A percentile compares a stretch with the other conserved stretches of the same genome.
These are phyloP conservation scores for Pangasius mekongensis DNA, from an alignment of 2,797 vertebrate species.

Conservation along the genomic window DNA sequence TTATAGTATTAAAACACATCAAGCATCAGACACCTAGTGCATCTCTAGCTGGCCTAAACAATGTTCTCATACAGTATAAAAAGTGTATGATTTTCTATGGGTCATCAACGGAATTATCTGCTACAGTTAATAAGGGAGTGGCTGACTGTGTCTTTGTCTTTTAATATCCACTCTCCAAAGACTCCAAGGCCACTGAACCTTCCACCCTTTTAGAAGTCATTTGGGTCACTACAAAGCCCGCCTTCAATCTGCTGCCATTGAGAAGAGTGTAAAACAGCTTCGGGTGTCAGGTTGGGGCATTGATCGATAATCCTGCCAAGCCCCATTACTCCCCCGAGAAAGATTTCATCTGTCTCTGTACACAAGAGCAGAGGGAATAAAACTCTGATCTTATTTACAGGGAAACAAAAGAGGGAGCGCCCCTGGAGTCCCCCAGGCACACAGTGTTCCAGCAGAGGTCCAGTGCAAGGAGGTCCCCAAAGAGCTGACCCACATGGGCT, in stretches of 20 bases:
- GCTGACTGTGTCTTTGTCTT: background rate
- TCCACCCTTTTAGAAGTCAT: conserved; percentile 3
- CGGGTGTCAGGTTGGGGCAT: conserved; percentile 48
- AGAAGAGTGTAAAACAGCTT: conserved; percentile 38
- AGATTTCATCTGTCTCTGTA: conserved; percentile 68
- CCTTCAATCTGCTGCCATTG: conserved; percentile 45
- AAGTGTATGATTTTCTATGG: background rate
- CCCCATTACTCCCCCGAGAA: conserved; percentile 71
- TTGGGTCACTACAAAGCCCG: conserved; percentile 29
- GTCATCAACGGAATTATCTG: background rate
- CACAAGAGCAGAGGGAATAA: conserved; percentile 75
- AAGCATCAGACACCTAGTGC: background rate
- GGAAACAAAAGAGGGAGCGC: conserved; percentile 73
- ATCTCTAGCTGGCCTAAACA: background rate
- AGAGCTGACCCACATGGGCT: conserved; percentile 73
- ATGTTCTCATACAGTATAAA: background rate
- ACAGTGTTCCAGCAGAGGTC: conserved; percentile 79
- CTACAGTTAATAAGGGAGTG: background rate
- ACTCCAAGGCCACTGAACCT: background rate
- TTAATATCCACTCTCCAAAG: background rate
- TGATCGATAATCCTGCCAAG: conserved; percentile 79
- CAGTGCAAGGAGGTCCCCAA: conserved; percentile 71
- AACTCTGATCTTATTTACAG: conserved; percentile 82
- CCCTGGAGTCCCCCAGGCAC: conserved; percentile 72
- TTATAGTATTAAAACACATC: background rate